phyloP scores from a whole-genome alignment of 2,888 invertebrate species.

The Xanthia icteritia region DNA sequence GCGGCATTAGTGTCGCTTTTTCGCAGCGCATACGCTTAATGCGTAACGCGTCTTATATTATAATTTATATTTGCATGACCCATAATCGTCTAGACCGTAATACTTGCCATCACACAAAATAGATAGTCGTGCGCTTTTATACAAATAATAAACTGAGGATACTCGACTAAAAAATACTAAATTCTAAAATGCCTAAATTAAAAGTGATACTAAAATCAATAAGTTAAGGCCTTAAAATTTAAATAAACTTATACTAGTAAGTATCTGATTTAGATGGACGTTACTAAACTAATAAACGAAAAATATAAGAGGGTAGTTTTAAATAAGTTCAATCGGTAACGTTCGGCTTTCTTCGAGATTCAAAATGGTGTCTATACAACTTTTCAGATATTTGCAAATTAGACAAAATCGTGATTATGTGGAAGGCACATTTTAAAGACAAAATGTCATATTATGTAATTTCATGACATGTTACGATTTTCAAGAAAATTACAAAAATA shows the following conservation, averaged over 20 bases:
- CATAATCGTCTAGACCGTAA: conserved; percentile 33
- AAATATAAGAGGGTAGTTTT: conserved; percentile 10
- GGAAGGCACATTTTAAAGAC: conserved; percentile 56
- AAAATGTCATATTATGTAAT: conserved; percentile 42
- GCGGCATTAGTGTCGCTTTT: too few species aligned
- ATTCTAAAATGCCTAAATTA: conserved; percentile 37
- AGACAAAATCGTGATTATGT: conserved; percentile 48
- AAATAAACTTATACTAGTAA: conserved; percentile 45
- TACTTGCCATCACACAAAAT: conserved; percentile 37
- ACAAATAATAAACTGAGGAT: conserved; percentile 19
- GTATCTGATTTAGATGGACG: conserved; percentile 50
- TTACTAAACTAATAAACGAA: conserved; percentile 29
- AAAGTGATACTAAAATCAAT: conserved; percentile 49
- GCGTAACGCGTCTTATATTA: background rate
- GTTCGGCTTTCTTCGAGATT: conserved; percentile 50
- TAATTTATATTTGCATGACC: conserved; percentile 30
- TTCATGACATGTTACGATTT: conserved; percentile 32
- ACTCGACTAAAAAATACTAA: conserved; percentile 24
- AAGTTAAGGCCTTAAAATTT: conserved; percentile 43
- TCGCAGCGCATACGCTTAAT: background rate
- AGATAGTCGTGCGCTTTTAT: conserved; percentile 9
- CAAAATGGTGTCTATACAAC: conserved; percentile 44
- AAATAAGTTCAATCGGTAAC: conserved; percentile 27
- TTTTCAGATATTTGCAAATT: conserved; percentile 12
- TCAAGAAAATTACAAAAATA: conserved; percentile 49